These are phyloP conservation scores for Channa maculata DNA, from an alignment of 2,113 vertebrate species.

Conservation along the genomic window DNA sequence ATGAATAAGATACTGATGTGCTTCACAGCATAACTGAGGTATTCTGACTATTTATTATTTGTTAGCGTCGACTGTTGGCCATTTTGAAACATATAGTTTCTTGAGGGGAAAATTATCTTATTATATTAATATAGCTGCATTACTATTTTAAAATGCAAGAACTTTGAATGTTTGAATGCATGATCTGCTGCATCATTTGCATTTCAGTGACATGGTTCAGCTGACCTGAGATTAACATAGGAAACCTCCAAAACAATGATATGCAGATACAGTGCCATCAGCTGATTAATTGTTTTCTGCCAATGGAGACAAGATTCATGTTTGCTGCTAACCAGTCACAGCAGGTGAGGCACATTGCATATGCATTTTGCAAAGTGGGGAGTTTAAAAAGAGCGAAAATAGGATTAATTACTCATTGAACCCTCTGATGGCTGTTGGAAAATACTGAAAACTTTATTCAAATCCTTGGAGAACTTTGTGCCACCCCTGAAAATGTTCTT, in stretches of 20 bases:
- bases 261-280: slow-evolving; percentile 38
- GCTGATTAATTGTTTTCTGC: slow-evolving; percentile 58
- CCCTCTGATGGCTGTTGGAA: slow-evolving; percentile 27
- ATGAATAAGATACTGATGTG: background rate
- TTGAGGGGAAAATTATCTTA: no score
- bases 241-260: slow-evolving; percentile 42
- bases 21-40: no score
- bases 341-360: slow-evolving; percentile 57
- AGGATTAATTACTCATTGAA: slow-evolving; percentile 53
- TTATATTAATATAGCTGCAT: background rate
- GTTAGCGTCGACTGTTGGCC: no score
- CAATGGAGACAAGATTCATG: slow-evolving; percentile 46
- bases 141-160: slow-evolving; percentile 30
- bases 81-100: no score
- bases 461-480: slow-evolving; percentile 48
- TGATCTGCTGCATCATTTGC: slow-evolving; percentile 28
- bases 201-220: slow-evolving; percentile 19
- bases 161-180: slow-evolving; percentile 19
- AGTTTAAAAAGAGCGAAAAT: slow-evolving; percentile 39
- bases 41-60: no score
- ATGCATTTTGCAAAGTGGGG: slow-evolving; percentile 43
- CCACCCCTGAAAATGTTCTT: slow-evolving; percentile 37
- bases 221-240: slow-evolving; percentile 52
- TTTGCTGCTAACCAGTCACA: slow-evolving; percentile 47
- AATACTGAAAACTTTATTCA: slow-evolving; percentile 50